A percentile compares a stretch with the other conserved stretches of the same genome.
These are phyloP conservation scores for Scarus forsteni DNA, from an alignment of 2,797 vertebrate genomes.

Conservation along the genomic window DNA sequence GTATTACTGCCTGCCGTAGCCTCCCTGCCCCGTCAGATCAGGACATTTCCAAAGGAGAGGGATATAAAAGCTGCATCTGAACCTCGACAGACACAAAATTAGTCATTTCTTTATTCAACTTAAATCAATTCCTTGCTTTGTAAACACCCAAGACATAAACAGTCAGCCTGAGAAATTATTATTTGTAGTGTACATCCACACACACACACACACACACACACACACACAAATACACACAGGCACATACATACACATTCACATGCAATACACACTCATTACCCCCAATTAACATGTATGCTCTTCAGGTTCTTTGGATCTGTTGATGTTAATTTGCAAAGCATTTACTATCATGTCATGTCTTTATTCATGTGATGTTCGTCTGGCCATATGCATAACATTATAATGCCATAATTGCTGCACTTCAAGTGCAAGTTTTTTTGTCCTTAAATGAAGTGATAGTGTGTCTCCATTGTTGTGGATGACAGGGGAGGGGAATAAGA, in stretches of 20 bases:
- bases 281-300: slow-evolving; percentile 55
- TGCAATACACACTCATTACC: slow-evolving; percentile 62
- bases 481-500: slow-evolving; percentile 77
- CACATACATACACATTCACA: slow-evolving; percentile 6
- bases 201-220: not conserved
- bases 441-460: slow-evolving; percentile 79
- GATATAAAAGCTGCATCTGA: no score
- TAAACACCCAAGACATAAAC: no score
- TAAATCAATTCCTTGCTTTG: no score
- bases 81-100: no score
- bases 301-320: slow-evolving; percentile 62
- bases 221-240: slow-evolving; percentile 37
- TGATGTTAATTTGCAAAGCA: slow-evolving; percentile 78
- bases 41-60: no score
- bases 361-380: slow-evolving; percentile 55
- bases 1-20: no score
- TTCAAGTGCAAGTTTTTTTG: slow-evolving; percentile 76
- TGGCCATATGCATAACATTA: slow-evolving; percentile 69
- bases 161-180: slow-evolving; percentile 6
- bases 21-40: no score
- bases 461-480: slow-evolving; percentile 79
- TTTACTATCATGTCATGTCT: slow-evolving; percentile 79
- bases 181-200: slow-evolving; percentile 8
- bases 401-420: slow-evolving; percentile 77
- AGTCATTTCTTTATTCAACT: no score